A percentile compares a stretch with the other conserved stretches of the same genome.
Conservation (phyloP, 1,140 invertebrate species). For the Papilio helenus region DNA sequence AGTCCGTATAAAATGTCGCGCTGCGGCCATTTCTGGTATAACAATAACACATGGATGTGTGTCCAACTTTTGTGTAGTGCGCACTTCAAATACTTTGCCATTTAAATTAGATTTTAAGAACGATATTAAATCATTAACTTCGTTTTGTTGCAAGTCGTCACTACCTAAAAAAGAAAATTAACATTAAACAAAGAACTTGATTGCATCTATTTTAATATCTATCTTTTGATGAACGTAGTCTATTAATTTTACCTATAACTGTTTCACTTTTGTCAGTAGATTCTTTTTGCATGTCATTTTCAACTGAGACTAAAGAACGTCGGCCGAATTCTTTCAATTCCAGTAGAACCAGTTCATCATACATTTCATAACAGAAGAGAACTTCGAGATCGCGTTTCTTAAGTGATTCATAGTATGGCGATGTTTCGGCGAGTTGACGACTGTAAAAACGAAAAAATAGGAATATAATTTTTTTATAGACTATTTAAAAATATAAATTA, state of each 20-base stretch:
- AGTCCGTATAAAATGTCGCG: conserved; percentile 96
- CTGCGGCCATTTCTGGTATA: conserved; percentile 97
- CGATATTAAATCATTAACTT: conserved; percentile 89
- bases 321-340: conserved; percentile 93
- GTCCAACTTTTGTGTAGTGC: conserved; percentile 92
- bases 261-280: conserved; percentile 65
- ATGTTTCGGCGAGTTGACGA: conserved; percentile 94
- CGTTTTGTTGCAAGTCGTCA: conserved; percentile 87
- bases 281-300: conserved; percentile 95
- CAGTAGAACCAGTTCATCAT: conserved; percentile 97
- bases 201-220: too few species aligned
- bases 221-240: not conserved
- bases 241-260: conserved; percentile 64
- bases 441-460: conserved; percentile 81
- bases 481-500: too few species aligned
- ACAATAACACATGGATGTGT: conserved; percentile 97
- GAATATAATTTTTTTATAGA: not conserved
- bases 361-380: conserved; percentile 96
- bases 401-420: conserved; percentile 97
- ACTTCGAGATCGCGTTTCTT: conserved; percentile 95
- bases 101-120: conserved; percentile 91
- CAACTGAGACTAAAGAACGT: conserved; percentile 93
- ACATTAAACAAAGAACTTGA: not conserved
- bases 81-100: conserved; percentile 91
- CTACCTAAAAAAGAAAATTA: conserved; percentile 68